A percentile compares a stretch with the other conserved stretches of the same genome.
Conservation (phyloP, 2,797 vertebrate species). For the Tragelaphus eurycerus region DNA sequence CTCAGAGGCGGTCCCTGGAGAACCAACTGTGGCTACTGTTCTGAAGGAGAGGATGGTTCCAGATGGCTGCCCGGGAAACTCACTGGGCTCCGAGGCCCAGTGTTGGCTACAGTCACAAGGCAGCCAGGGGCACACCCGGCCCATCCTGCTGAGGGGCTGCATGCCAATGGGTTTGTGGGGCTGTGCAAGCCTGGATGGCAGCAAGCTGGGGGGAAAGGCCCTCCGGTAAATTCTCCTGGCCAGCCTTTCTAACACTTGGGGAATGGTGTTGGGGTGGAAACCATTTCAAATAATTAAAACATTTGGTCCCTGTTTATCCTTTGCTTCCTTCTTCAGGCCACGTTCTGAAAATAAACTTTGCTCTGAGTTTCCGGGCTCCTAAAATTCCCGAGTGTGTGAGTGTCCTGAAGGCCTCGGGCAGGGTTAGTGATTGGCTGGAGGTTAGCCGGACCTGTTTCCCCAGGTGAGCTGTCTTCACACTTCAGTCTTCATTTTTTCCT, state of each 20-base stretch:
- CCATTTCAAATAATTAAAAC: constrained; percentile 47
- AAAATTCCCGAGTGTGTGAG: background rate
- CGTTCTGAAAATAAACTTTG: constrained; percentile 56
- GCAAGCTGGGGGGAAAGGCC: background rate
- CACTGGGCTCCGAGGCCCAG: background rate
- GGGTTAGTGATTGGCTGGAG: background rate
- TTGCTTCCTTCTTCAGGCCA: constrained; percentile 49
- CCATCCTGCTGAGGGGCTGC: background rate
- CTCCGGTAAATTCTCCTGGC: background rate
- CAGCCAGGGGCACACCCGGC: background rate
- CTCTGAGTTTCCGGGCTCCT: constrained; percentile 27
- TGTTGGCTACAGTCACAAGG: background rate
- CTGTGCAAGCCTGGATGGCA: background rate
- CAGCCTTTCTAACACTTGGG: constrained; percentile 22
- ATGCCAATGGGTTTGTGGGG: fast-evolving
- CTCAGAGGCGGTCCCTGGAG: constrained; percentile 31
- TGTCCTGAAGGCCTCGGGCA: background rate
- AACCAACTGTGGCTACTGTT: constrained; percentile 30
- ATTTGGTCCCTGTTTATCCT: constrained; percentile 49
- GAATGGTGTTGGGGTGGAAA: constrained; percentile 27
- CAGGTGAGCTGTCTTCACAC: background rate
- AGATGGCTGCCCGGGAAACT: background rate
- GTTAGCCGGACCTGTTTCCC: background rate
- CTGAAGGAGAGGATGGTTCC: constrained; percentile 7
- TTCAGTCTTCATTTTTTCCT: background rate